Base-by-base conservation (phyloP, 2,888 invertebrate genomes). In the Calameuta filiformis region DNA sequence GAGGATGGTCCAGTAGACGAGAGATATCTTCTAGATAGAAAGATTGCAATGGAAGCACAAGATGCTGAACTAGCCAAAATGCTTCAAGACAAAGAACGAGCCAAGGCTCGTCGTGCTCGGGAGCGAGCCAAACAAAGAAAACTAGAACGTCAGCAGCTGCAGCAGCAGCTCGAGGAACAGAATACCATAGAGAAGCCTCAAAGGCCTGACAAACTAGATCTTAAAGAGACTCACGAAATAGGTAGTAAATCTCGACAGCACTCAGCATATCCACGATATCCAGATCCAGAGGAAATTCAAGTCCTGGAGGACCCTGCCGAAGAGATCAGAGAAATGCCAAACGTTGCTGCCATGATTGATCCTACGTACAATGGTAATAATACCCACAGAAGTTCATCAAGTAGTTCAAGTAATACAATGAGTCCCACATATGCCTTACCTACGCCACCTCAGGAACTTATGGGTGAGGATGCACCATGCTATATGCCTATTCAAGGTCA, bases 401-500 rank as follows among this genome's bases (percentile, higher is more conserved):
- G 85, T 69, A 87, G 86, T 75, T 87, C 88, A 33, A 87, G 84
- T 33, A 90, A 88, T 68, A 88, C 90, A 3, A 84, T 90, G 12
- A 92, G 91, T 76, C 91, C 91, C 6, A 86, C 88, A 4, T 90
- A 89, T 37, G 86, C 87, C 4, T 83, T 91, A 37, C 90, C 92
- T 6, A 90, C 91, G 31, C 89, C 90, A 3, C 86, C 90, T 1
- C 88, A 88, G 37, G 90, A 90, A 73, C 78, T 89, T 1, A 86
- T 88, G 86, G 81, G 82, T 31, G 94, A 94, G 84, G 92, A 93
- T 83, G 92, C 93, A 73, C 95, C 95, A 11, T 95, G 95, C 77
- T 96, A 96, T 87, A 95, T 96, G 95, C 96, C 96, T 75, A 95
- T 96, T 86, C 96, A 95, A 90, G 96, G 96, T 75, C 95, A 96